phyloP scores from a whole-genome alignment of 2,888 invertebrate genomes.

The Keiferia lycopersicella region DNA sequence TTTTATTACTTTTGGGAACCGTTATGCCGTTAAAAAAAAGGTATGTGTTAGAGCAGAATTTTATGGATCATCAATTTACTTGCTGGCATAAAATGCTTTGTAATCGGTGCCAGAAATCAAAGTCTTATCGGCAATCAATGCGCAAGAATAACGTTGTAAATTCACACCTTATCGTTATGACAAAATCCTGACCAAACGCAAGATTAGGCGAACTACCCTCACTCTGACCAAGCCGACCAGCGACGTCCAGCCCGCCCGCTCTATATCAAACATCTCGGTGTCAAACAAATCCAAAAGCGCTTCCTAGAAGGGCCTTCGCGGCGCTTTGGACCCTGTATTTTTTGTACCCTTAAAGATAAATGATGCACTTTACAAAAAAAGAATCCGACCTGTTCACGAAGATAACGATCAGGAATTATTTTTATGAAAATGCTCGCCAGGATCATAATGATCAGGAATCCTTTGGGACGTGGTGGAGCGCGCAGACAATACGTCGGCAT shows the following conservation, averaged over 20 bases:
- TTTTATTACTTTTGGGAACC: not conserved
- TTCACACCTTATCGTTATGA: constrained; percentile 68
- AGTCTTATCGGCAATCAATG: constrained; percentile 42
- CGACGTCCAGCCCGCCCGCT: constrained; percentile 59
- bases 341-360: constrained; percentile 78
- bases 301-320: constrained; percentile 78
- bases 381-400: constrained; percentile 76
- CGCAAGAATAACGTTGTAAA: constrained; percentile 54
- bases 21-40: not conserved
- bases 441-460: constrained; percentile 78
- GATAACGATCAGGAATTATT: constrained; percentile 78
- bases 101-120: constrained; percentile 38
- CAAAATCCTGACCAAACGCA: constrained; percentile 41
- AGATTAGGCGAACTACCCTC: constrained; percentile 61
- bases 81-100: too few species aligned
- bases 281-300: constrained; percentile 73
- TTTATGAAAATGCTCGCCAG: constrained; percentile 79
- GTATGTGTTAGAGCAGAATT: not conserved
- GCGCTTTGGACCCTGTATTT: constrained; percentile 74
- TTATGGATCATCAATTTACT: constrained; percentile 14
- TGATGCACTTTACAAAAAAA: constrained; percentile 75
- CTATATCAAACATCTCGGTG: constrained; percentile 76
- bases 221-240: constrained; percentile 27
- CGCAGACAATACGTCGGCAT: constrained; percentile 78
- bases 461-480: constrained; percentile 76